Evolutionary conservation across 2,888 invertebrate genomes (phyloP).

Genomic region (Trissolcus japonicus): DNA sequence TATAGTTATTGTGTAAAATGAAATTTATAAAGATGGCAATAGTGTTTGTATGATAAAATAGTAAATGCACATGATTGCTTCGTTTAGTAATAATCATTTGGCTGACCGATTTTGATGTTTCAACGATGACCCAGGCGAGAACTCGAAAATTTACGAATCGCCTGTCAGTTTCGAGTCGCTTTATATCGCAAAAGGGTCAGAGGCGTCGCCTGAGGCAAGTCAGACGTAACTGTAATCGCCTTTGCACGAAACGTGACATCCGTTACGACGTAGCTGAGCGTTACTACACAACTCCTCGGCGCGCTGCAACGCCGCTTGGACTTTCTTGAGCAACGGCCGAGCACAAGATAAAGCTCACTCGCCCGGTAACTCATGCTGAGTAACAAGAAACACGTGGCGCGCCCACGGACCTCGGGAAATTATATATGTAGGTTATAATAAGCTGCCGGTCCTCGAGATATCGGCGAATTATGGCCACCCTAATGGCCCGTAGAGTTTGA

Average conservation of each 20-base stretch:
- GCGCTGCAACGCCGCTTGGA: slow-evolving; percentile 19
- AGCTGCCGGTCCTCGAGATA: slow-evolving; percentile 75
- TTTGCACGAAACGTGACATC: slow-evolving; percentile 53
- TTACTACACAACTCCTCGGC: slow-evolving; percentile 20
- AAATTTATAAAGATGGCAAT: no score
- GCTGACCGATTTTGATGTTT: slow-evolving; percentile 10
- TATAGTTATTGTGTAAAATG: no score
- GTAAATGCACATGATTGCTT: no score
- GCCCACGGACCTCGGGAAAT: slow-evolving; percentile 62
- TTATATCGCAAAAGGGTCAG: slow-evolving; percentile 30
- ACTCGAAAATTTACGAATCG: slow-evolving; percentile 31
- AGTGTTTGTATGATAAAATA: no score
- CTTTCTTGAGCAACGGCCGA: slow-evolving; percentile 37
- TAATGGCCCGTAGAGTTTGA: slow-evolving; percentile 74
- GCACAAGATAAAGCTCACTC: slow-evolving; percentile 37
- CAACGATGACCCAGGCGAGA: slow-evolving; percentile 5
- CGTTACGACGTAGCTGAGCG: slow-evolving; percentile 31
- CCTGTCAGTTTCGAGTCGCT: slow-evolving; percentile 28
- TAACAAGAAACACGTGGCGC: slow-evolving; percentile 57
- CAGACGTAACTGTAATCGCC: slow-evolving; percentile 43
- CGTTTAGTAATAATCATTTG: slow-evolving; percentile 6
- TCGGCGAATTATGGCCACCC: slow-evolving; percentile 74
- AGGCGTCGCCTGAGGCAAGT: slow-evolving; percentile 27
- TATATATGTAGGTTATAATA: slow-evolving; percentile 75
- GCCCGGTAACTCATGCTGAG: slow-evolving; percentile 27